Evolutionary conservation across 2,113 vertebrate species (phyloP).

Genomic region (Charina bottae): DNA sequence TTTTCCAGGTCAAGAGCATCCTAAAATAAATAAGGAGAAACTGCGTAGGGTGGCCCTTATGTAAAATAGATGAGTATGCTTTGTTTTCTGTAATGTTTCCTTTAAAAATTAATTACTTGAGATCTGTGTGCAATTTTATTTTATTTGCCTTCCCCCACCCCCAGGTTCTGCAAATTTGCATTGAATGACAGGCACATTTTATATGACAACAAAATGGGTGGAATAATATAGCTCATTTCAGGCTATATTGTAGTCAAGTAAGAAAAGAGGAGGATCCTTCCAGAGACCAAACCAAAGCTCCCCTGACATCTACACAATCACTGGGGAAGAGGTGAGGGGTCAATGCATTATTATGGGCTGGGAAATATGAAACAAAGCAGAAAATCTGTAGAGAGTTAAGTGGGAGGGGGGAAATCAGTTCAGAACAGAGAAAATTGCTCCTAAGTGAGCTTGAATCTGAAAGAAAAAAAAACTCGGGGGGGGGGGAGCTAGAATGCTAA

Average conservation of each 20-base stretch:
- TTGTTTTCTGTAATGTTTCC: conserved; percentile 49
- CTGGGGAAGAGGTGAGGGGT: neutral
- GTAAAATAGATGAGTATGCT: conserved; percentile 57
- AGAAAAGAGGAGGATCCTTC: conserved; percentile 51
- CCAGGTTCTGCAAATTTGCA: conserved; percentile 55
- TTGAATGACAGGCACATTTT: conserved; percentile 63
- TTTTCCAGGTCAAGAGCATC: conserved; percentile 42
- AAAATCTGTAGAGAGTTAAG: conserved; percentile 30
- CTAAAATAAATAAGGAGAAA: conserved; percentile 53
- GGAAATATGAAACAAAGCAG: conserved; percentile 26
- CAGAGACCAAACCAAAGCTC: conserved; percentile 58
- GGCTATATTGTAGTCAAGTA: conserved; percentile 43
- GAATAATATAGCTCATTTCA: conserved; percentile 53
- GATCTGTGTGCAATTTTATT: conserved; percentile 56
- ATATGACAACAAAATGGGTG: conserved; percentile 51
- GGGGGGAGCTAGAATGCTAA: neutral
- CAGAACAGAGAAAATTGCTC: neutral
- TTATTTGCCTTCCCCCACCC: conserved; percentile 25
- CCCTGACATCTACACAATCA: neutral
- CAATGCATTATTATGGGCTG: neutral
- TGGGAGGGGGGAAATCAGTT: conserved; percentile 5
- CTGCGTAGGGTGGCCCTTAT: conserved; percentile 41
- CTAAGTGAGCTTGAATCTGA: neutral
- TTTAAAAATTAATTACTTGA: conserved; percentile 66
- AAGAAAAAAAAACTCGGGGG: neutral